A percentile compares a stretch with the other conserved stretches of the same genome.
These are phyloP conservation scores for Archaeoteleia sp. DNA, from an alignment of 2,888 invertebrate species.

Conservation along the genomic window DNA sequence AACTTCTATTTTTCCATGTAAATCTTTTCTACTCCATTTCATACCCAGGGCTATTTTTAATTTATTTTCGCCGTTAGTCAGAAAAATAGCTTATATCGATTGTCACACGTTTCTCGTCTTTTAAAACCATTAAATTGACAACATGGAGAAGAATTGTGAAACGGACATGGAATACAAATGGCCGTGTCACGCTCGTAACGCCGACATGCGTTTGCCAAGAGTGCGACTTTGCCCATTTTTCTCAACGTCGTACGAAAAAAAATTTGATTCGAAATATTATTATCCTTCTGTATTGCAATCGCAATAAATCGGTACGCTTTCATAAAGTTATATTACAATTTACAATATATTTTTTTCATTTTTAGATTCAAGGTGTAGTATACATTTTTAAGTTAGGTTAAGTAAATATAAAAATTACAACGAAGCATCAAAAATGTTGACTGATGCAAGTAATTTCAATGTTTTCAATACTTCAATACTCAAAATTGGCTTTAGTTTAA, in stretches of 20 bases:
- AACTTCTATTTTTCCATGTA: too few species aligned
- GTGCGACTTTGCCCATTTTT: constrained; percentile 48
- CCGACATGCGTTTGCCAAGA: constrained; percentile 47
- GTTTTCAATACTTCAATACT: too few species aligned
- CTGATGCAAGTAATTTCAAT: too few species aligned
- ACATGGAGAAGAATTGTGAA: constrained; percentile 45
- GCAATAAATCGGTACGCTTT: constrained; percentile 15
- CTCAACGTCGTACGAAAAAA: too few species aligned
- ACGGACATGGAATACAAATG: constrained; percentile 50
- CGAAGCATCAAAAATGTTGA: too few species aligned
- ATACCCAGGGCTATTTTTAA: constrained; percentile 30
- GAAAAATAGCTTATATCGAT: constrained; percentile 46
- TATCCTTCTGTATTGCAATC: constrained; percentile 1
- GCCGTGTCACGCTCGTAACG: constrained; percentile 39
- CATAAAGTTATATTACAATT: too few species aligned
- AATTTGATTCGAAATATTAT: constrained; percentile 2
- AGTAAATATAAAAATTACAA: too few species aligned
- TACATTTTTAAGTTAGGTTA: too few species aligned
- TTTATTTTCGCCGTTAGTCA: constrained; percentile 46
- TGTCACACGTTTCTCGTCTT: constrained; percentile 44
- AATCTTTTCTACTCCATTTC: not conserved
- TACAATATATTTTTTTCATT: too few species aligned
- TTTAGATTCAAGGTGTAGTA: too few species aligned
- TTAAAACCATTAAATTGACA: constrained; percentile 51
- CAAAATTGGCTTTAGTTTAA: too few species aligned